Percentiles rank a stretch among this genome's conserved stretches.
These are phyloP conservation scores for Phasianus colchicus DNA, from an alignment of 2,113 vertebrate species.

Conservation along the genomic window DNA sequence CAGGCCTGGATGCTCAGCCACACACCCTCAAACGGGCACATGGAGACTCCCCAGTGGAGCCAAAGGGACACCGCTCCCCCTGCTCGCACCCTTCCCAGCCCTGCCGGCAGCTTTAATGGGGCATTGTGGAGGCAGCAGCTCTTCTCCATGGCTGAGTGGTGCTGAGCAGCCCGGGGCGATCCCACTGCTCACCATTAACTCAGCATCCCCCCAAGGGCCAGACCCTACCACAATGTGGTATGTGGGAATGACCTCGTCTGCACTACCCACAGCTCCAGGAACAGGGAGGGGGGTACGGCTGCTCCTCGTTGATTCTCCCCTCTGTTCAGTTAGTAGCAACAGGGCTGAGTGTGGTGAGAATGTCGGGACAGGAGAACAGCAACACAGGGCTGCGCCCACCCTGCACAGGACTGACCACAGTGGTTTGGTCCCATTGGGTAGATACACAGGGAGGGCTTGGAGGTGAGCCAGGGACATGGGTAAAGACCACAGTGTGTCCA, in stretches of 20 bases:
- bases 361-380: not conserved
- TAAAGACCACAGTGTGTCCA: not conserved
- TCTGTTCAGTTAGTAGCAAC: slow-evolving; percentile 48
- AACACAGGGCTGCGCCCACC: not conserved
- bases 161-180: slow-evolving; percentile 70
- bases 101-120: slow-evolving; percentile 73
- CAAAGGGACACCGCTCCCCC: not conserved
- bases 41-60: not conserved
- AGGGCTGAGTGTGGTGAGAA: not conserved
- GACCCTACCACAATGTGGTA: slow-evolving; percentile 68
- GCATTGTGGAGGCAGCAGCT: slow-evolving; percentile 76
- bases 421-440: not conserved
- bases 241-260: slow-evolving; percentile 77
- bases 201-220: not conserved
- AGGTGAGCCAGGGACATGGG: not conserved
- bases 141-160: slow-evolving; percentile 78
- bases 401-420: not conserved
- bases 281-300: not conserved
- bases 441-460: too few relatives aligned
- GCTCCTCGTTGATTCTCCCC: slow-evolving; percentile 42
- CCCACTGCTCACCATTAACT: slow-evolving; percentile 67
- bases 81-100: not conserved
- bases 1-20: not conserved
- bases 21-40: not conserved
- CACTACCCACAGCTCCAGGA: slow-evolving; percentile 64